phyloP scores from a whole-genome alignment of 53 echinoderm and acorn worm species.

The Luidia sarsii region DNA sequence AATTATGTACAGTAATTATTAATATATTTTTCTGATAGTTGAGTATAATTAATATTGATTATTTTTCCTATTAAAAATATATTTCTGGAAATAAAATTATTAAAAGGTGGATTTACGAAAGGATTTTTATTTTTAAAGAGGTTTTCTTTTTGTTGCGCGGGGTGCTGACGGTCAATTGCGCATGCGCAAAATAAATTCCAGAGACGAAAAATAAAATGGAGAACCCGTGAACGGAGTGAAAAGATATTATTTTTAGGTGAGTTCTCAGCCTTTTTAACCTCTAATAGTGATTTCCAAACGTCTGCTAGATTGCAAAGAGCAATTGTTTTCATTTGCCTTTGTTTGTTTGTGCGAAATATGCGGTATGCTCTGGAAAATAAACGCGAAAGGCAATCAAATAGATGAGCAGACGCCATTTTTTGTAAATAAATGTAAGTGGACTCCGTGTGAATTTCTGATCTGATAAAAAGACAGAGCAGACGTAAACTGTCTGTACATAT shows the following conservation, averaged over 20 bases:
- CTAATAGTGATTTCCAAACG: not conserved
- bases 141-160: no score
- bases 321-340: not conserved
- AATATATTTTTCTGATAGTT: not conserved
- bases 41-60: not conserved
- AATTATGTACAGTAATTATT: constrained; percentile 4
- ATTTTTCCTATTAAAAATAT: not conserved
- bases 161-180: constrained; percentile 2
- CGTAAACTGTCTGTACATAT: no score
- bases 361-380: not conserved
- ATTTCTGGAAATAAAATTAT: not conserved
- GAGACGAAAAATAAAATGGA: not conserved
- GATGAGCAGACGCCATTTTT: no score
- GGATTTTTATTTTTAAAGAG: not conserved
- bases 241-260: not conserved
- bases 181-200: constrained; percentile 60
- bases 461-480: no score
- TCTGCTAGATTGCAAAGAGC: not conserved
- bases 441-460: no score
- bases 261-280: not conserved
- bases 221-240: not conserved
- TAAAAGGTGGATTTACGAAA: not conserved
- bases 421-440: no score
- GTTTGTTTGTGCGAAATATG: not conserved
- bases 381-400: no score